Conservation (phyloP, 1,140 invertebrate genomes). For the Hypsibius dujardini region DNA sequence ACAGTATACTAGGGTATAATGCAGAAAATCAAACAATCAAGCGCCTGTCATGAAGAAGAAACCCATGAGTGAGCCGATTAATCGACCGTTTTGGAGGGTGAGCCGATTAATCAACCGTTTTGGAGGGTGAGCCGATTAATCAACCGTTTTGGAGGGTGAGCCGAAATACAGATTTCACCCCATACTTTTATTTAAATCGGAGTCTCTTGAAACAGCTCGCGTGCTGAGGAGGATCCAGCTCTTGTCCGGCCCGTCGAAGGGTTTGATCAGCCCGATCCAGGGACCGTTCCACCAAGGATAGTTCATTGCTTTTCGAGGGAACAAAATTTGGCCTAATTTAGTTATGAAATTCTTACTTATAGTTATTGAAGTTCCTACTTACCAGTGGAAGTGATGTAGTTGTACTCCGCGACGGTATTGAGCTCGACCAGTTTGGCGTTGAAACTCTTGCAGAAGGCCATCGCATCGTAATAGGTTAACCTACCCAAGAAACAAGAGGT, state of each 20-base stretch:
- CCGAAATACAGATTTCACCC: too few relatives aligned
- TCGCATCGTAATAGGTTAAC: conserved; percentile 14
- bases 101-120: too few relatives aligned
- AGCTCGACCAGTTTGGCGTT: background rate
- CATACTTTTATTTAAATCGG: conserved; percentile 5
- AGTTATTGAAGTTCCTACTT: background rate
- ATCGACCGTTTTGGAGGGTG: too few relatives aligned
- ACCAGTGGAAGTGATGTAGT: conserved; percentile 12
- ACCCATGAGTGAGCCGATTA: too few relatives aligned
- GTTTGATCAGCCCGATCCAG: conserved; percentile 8
- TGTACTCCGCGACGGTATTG: background rate
- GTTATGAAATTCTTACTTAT: background rate
- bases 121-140: too few relatives aligned
- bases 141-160: too few relatives aligned
- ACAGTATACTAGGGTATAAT: too few relatives aligned
- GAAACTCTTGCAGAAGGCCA: background rate
- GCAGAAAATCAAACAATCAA: too few relatives aligned
- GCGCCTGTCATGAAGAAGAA: too few relatives aligned
- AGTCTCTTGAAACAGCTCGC: background rate
- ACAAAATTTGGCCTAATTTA: background rate
- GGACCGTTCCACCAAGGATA: conserved; percentile 16
- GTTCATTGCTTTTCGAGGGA: background rate
- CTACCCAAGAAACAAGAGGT: background rate
- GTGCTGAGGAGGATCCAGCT: conserved; percentile 10
- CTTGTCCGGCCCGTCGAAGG: background rate